phyloP scores from a whole-genome alignment of 1,140 invertebrate species.

The Oreohelix idahoensis region DNA sequence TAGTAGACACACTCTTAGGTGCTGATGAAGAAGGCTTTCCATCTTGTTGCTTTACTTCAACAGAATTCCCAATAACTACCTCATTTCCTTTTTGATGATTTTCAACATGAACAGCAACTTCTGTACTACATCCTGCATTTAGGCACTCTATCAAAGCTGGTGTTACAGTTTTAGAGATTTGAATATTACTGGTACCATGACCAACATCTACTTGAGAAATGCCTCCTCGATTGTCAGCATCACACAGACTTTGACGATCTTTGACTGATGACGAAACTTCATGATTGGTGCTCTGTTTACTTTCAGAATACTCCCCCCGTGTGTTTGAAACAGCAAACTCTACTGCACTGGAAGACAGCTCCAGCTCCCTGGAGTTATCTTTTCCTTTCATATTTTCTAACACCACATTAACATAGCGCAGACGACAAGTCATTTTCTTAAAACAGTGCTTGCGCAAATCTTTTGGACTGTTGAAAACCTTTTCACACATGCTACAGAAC shows the following conservation, averaged over 20 bases:
- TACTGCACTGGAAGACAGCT: background rate
- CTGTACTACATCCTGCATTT: too few species aligned
- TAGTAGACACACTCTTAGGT: too few species aligned
- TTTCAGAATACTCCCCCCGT: background rate
- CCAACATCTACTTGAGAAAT: background rate
- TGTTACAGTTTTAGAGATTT: too few species aligned
- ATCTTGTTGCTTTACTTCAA: too few species aligned
- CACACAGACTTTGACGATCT: background rate
- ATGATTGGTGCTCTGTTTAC: background rate
- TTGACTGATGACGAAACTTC: background rate
- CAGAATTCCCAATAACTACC: too few species aligned
- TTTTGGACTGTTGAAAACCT: background rate
- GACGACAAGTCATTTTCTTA: constrained; percentile 23
- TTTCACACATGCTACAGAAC: constrained; percentile 18
- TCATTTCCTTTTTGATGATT: too few species aligned
- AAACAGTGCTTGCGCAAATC: constrained; percentile 28
- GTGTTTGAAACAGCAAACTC: background rate
- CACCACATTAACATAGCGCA: constrained; percentile 20
- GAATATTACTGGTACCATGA: too few species aligned
- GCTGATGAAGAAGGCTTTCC: too few species aligned
- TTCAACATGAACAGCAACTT: too few species aligned
- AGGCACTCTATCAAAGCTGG: too few species aligned
- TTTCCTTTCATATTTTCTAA: background rate
- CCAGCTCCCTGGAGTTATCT: background rate
- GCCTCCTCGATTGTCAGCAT: background rate